These are phyloP conservation scores for Platycnemis pennipes DNA, from an alignment of 2,888 invertebrate species.

Conservation along the genomic window DNA sequence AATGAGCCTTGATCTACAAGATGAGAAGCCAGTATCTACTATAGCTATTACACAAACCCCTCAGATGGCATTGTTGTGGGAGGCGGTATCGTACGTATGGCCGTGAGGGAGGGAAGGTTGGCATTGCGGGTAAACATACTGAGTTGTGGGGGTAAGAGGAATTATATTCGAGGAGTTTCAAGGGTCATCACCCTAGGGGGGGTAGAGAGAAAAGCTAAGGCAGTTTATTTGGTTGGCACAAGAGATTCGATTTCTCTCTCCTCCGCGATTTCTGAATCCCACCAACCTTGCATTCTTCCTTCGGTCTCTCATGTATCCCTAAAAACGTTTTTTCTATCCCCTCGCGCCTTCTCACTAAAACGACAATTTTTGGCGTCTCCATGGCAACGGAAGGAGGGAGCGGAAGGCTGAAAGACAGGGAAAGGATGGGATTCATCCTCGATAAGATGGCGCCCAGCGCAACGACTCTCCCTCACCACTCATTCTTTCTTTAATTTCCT, in stretches of 20 bases:
- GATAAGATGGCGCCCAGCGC: constrained; percentile 53
- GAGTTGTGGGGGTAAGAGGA: background rate
- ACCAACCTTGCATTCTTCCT: background rate
- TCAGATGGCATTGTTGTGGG: too few species aligned
- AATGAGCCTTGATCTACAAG: too few species aligned
- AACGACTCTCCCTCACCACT: background rate
- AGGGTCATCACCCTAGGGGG: background rate
- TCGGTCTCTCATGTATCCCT: background rate
- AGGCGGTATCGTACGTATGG: background rate
- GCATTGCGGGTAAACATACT: background rate
- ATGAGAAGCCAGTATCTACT: too few species aligned
- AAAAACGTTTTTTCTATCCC: background rate
- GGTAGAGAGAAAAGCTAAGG: background rate
- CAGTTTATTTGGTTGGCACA: background rate
- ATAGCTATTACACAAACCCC: too few species aligned
- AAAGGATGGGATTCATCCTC: background rate
- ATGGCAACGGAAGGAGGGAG: constrained; percentile 9
- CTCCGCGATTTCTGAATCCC: background rate
- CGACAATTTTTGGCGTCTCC: constrained; percentile 34
- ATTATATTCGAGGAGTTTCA: background rate
- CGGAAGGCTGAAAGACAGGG: background rate
- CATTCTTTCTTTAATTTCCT: background rate
- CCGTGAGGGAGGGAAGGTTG: background rate
- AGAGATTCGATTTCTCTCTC: background rate
- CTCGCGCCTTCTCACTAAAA: background rate